These are phyloP conservation scores for Agonopterix subpropinquella DNA, from an alignment of 2,888 invertebrate species.

Conservation along the genomic window DNA sequence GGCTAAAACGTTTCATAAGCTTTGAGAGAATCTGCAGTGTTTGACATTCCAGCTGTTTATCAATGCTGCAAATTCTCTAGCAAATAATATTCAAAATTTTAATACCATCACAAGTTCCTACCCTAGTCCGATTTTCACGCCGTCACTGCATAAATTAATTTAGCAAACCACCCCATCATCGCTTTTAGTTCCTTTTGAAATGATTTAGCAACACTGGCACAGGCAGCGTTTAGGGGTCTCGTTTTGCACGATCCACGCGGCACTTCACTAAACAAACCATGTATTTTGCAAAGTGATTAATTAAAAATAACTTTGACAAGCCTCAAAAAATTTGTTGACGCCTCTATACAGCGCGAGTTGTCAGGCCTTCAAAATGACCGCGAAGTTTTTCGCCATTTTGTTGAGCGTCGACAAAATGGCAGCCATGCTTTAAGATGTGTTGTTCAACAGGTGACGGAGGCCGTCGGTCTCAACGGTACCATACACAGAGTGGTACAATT, in stretches of 20 bases:
- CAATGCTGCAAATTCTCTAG: conserved; percentile 40
- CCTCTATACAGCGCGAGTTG: too few relatives aligned
- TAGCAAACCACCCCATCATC: conserved; percentile 53
- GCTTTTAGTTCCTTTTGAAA: conserved; percentile 51
- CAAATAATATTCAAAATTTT: neutral
- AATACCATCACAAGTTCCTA: conserved; percentile 20
- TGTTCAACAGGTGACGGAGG: conserved; percentile 78
- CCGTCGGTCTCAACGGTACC: conserved; percentile 77
- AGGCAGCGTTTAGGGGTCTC: conserved; percentile 11
- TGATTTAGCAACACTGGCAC: conserved; percentile 47
- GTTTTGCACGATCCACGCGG: conserved; percentile 11
- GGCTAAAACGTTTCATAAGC: conserved; percentile 2
- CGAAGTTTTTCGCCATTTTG: conserved; percentile 23
- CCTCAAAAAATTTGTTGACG: too few relatives aligned
- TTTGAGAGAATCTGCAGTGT: conserved; percentile 45
- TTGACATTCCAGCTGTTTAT: conserved; percentile 29
- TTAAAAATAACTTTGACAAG: too few relatives aligned
- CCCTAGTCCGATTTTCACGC: conserved; percentile 50
- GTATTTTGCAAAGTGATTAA: too few relatives aligned
- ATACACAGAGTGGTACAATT: conserved; percentile 78
- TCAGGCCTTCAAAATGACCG: conserved; percentile 11
- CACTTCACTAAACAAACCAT: conserved; percentile 7
- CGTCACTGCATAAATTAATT: conserved; percentile 54
- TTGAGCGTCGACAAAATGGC: conserved; percentile 37
- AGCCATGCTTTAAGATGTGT: conserved; percentile 63